Evolutionary conservation across 2,113 vertebrate species (phyloP).

Genomic region (Toxotes chatareus): DNA sequence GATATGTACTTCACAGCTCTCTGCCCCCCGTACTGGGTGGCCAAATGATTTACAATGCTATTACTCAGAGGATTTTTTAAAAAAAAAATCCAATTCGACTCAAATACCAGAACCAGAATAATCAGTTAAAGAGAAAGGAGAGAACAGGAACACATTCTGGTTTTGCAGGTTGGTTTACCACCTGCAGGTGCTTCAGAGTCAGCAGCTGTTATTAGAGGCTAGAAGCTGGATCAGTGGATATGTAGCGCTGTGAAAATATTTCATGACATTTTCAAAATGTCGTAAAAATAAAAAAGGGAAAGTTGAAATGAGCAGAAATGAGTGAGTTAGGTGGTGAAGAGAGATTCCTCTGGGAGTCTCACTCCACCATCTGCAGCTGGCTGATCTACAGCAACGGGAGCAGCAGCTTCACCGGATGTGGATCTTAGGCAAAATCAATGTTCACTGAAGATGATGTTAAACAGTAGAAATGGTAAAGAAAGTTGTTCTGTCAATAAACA

Average conservation of each 20-base stretch:
- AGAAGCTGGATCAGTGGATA: slow-evolving; percentile 4
- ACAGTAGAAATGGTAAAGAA: neutral
- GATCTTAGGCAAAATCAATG: slow-evolving; percentile 2
- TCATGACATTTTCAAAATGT: slow-evolving; percentile 11
- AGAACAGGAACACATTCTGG: slow-evolving; percentile 4
- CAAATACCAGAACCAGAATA: slow-evolving; percentile 8
- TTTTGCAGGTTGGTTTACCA: slow-evolving; percentile 54
- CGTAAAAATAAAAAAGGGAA: neutral
- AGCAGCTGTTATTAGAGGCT: slow-evolving; percentile 53
- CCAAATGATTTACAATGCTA: neutral
- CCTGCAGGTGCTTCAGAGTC: slow-evolving; percentile 47
- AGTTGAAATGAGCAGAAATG: neutral
- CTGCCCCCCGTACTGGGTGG: neutral
- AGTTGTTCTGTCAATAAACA: too few species aligned
- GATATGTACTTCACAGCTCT: slow-evolving; percentile 25
- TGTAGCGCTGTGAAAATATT: slow-evolving; percentile 10
- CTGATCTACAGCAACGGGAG: neutral
- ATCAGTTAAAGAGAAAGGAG: slow-evolving; percentile 19
- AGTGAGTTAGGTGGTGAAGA: neutral
- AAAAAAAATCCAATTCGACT: slow-evolving; percentile 5
- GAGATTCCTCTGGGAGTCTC: neutral
- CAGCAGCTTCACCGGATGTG: slow-evolving; percentile 8
- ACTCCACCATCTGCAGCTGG: neutral
- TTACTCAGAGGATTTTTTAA: neutral
- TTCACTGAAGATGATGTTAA: neutral